Base-by-base conservation (phyloP, 2,113 vertebrate species). In the Anseranas semipalmata region DNA sequence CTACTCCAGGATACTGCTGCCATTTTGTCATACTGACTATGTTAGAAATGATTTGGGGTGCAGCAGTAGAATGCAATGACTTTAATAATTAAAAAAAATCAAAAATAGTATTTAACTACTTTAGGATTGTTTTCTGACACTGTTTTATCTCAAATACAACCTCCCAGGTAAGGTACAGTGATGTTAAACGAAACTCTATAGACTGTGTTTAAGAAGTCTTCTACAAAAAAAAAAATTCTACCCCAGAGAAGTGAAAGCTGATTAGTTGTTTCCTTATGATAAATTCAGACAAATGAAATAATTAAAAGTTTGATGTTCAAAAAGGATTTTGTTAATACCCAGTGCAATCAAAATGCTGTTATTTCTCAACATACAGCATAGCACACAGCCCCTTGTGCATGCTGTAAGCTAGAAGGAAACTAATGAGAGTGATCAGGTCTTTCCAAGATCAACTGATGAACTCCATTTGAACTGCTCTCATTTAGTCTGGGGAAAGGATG, bases 211-310 rank as follows among this genome's bases (percentile, higher is more conserved):
- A 63, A 43, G 28, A 63, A 43, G 28, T 71, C 43, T 82, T 79
- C 55, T 39, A 41, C 75, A 76, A 85, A 81, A 74, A 24, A 15
- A 60, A 58, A 95, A 68, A 43, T 77, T 78, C 48, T 67, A 15
- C 59, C 50, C 8, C 15, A 48, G 50, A 93, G 87, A 93, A 89
- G 39, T 70, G 32, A 90, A 73, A 83, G n/a, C 58, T 92, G 59
- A 70, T 83, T 68, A 60, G 56, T 89, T 93, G 56, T 81, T 95
- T 90, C 70, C 56, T 91, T 76, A 41, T 72, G 74, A 90, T 89
- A 89, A 96, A 89, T 89, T 66, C 74, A 79, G 16, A 85, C 77
- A 95, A 80, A 73, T 71, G 24, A 85, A 94, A 92, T 91, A 85
- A 89, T 92, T 84, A 72, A 92, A 85, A 67, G 20, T 73, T 90